Evolutionary conservation across 2,797 vertebrate species (phyloP).

Genomic region (Carapus acus): DNA sequence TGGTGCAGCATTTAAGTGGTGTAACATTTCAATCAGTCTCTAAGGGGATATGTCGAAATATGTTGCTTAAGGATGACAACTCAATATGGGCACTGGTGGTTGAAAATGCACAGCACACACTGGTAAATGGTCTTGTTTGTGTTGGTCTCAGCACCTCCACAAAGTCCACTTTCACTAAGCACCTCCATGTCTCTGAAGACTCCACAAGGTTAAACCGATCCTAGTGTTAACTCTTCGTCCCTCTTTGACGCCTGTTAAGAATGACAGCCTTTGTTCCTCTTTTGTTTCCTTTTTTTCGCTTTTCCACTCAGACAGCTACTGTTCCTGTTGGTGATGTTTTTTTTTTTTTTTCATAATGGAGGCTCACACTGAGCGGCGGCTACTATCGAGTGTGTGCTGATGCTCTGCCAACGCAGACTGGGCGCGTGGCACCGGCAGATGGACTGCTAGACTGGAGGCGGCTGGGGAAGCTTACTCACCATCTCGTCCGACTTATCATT

Average conservation of each 20-base stretch:
- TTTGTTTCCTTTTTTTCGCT: neutral
- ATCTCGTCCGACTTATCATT: conserved; percentile 39
- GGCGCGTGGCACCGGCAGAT: conserved; percentile 56
- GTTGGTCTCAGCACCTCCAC: no score
- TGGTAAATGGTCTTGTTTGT: no score
- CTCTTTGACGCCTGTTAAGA: conserved; percentile 9
- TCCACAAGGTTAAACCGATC: neutral
- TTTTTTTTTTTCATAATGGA: conserved; percentile 26
- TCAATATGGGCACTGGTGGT: no score
- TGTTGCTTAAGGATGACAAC: no score
- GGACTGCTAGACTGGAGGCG: conserved; percentile 69
- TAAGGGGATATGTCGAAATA: no score
- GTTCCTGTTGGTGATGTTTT: conserved; percentile 24
- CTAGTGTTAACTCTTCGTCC: neutral
- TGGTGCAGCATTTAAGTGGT: no score
- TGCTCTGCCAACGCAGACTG: conserved; percentile 45
- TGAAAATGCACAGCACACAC: no score
- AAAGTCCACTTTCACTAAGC: no score
- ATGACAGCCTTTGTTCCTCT: conserved; percentile 24
- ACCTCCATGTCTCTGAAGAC: neutral
- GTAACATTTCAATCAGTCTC: no score
- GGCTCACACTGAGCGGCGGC: neutral
- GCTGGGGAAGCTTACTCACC: conserved; percentile 50
- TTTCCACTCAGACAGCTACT: neutral
- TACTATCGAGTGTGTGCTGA: conserved; percentile 50